Evolutionary conservation across 2,797 vertebrate species (phyloP).

Genomic region (Ctenopoma multispine): DNA sequence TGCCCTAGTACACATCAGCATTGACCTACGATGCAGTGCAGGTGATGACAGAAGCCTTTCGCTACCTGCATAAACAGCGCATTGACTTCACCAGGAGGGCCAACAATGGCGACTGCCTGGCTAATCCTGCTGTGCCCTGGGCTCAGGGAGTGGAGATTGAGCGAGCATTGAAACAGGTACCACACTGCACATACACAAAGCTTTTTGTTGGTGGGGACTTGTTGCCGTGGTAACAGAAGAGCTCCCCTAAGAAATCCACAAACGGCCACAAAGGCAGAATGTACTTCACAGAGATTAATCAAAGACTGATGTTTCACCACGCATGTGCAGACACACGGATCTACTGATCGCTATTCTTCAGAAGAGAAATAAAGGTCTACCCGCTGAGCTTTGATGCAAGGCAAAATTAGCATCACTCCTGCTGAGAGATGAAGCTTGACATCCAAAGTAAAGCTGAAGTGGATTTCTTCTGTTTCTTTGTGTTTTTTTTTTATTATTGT

Average conservation of each 20-base stretch:
- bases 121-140: constrained; percentile 98
- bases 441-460: constrained; percentile 13
- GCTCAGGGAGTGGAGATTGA: constrained; percentile 98
- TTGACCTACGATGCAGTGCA: constrained; percentile 98
- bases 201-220: constrained; percentile 21
- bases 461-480: neutral
- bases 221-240: constrained; percentile 61
- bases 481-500: neutral
- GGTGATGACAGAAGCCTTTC: constrained; percentile 99
- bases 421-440: constrained; percentile 31
- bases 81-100: constrained; percentile 96
- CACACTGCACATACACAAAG: neutral
- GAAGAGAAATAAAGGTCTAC: constrained; percentile 26
- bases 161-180: constrained; percentile 96
- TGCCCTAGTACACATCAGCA: constrained; percentile 93
- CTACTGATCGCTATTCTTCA: constrained; percentile 34
- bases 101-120: constrained; percentile 96
- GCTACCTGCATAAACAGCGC: constrained; percentile 94
- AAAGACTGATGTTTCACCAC: constrained; percentile 12
- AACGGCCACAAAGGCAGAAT: constrained; percentile 32
- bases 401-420: constrained; percentile 35
- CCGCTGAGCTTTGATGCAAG: constrained; percentile 39
- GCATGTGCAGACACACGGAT: constrained; percentile 1
- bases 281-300: constrained; percentile 31
- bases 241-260: constrained; percentile 25